phyloP scores from a whole-genome alignment of 2,797 vertebrate genomes.

The Hypotaenidia philippensis region DNA sequence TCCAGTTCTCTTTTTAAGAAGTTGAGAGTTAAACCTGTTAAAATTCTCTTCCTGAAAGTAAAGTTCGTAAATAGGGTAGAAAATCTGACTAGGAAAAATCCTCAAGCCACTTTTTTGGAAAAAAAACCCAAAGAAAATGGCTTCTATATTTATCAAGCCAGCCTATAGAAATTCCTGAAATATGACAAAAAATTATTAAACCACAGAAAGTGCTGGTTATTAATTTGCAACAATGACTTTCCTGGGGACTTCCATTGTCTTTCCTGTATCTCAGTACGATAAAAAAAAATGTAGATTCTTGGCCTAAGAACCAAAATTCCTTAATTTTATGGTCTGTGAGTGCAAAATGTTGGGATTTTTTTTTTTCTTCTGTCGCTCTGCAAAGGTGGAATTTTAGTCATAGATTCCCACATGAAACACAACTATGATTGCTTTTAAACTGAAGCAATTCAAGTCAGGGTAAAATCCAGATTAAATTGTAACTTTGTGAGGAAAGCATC shows the following conservation, averaged over 20 bases:
- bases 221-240: not conserved
- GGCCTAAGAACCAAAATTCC: not conserved
- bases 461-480: not conserved
- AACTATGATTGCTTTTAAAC: not conserved
- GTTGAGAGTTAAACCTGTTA: not conserved
- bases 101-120: rapidly evolving
- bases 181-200: not conserved
- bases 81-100: not conserved
- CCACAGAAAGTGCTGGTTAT: not conserved
- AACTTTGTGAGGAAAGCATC: not conserved
- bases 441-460: not conserved
- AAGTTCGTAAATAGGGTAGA: not conserved
- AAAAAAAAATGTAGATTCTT: not conserved
- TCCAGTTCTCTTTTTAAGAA: not conserved
- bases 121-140: not conserved
- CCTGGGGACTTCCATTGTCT: not conserved
- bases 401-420: not conserved
- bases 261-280: not conserved
- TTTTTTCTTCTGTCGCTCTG: not conserved
- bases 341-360: not conserved
- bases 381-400: not conserved
- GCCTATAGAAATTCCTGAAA: not conserved
- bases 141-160: not conserved
- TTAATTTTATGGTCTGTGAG: not conserved
- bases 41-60: not conserved